Evolutionary conservation across 2,888 invertebrate species (phyloP).

Genomic region (Neria commutata): DNA sequence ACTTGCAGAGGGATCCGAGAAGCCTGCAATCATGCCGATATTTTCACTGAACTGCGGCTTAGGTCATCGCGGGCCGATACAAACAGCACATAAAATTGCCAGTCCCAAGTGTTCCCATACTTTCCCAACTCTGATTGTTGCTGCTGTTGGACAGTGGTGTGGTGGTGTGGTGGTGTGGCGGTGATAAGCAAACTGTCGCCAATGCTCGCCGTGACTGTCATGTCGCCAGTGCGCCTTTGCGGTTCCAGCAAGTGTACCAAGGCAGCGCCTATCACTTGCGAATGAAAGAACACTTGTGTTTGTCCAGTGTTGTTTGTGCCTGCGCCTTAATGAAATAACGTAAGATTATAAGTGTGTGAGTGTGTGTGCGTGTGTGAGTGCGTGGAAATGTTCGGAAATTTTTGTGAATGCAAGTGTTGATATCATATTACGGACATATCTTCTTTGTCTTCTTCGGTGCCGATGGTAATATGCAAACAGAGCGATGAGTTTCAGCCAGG

Average conservation of each 20-base stretch:
- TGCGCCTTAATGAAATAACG: background rate
- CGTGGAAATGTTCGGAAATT: background rate
- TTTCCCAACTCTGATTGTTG: too few relatives aligned
- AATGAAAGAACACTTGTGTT: constrained; percentile 34
- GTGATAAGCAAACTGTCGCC: constrained; percentile 5
- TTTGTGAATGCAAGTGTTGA: constrained; percentile 5
- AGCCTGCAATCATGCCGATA: background rate
- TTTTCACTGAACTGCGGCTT: constrained; percentile 29
- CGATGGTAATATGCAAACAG: too few relatives aligned
- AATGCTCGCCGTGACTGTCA: background rate
- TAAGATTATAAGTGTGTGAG: background rate
- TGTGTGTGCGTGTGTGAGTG: background rate
- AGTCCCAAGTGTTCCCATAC: too few relatives aligned
- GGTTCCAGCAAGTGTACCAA: background rate
- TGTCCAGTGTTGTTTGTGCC: constrained; percentile 9
- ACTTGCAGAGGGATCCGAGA: constrained; percentile 8
- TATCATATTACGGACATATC: constrained; percentile 20
- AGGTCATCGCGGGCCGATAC: constrained; percentile 42
- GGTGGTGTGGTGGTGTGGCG: background rate
- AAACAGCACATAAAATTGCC: constrained; percentile 14
- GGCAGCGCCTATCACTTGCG: background rate
- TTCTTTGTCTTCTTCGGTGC: too few relatives aligned
- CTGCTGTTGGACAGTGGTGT: background rate
- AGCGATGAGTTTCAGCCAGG: too few relatives aligned
- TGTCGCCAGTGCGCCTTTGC: background rate